A percentile compares a stretch with the other conserved stretches of the same genome.
Evolutionary conservation across 1,140 invertebrate genomes (phyloP).

Genomic region (Frieseomelitta varia): DNA sequence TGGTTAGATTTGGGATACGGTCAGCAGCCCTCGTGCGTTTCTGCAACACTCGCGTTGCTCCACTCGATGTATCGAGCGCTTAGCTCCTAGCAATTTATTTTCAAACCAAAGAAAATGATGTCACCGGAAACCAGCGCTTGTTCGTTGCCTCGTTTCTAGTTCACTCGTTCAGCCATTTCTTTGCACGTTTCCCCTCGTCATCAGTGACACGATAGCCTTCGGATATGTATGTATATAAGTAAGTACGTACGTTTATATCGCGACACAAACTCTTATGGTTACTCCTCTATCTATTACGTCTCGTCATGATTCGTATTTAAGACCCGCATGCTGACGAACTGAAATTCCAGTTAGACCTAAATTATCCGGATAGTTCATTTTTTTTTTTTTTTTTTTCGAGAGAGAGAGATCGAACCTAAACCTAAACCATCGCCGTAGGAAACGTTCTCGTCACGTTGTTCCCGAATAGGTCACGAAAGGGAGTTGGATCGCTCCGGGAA

Average conservation of each 20-base stretch:
- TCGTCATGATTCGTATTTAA: not conserved
- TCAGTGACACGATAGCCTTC: not conserved
- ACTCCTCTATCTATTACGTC: not conserved
- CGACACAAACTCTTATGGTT: too few species aligned
- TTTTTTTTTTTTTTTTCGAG: too few species aligned
- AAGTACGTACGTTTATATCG: not conserved
- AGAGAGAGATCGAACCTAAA: too few species aligned
- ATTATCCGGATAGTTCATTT: too few species aligned
- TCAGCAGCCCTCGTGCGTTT: not conserved
- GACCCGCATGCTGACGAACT: not conserved
- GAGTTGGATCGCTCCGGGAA: not conserved
- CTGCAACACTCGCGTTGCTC: not conserved
- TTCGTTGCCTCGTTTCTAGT: not conserved
- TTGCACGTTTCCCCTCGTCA: not conserved
- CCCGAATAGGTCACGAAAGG: not conserved
- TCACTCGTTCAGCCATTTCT: not conserved
- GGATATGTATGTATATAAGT: not conserved
- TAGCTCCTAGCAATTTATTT: not conserved
- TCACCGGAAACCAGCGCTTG: not conserved
- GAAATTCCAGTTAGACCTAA: not conserved
- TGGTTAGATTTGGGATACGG: not conserved
- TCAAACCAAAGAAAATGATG: conserved; percentile 13
- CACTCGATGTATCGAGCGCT: not conserved
- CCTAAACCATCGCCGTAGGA: too few species aligned
- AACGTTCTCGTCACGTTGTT: conserved; percentile 18